phyloP scores from a whole-genome alignment of 2,113 vertebrate species.

The Anarrhichthys ocellatus region DNA sequence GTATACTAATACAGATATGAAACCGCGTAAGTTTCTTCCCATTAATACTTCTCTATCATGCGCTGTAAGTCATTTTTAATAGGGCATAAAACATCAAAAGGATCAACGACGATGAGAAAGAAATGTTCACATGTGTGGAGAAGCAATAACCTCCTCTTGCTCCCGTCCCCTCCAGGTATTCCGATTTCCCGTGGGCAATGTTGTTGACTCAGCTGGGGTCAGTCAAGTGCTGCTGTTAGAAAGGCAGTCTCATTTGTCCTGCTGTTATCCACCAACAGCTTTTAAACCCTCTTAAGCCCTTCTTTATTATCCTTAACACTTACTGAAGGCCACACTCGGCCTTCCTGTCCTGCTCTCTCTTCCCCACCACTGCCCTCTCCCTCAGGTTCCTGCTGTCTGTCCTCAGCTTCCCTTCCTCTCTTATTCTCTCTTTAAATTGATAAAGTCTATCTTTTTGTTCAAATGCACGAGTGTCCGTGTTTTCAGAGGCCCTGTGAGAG shows the following conservation, averaged over 20 bases:
- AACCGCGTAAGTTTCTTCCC: constrained; percentile 4
- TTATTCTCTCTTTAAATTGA: constrained; percentile 31
- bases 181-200: constrained; percentile 61
- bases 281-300: constrained; percentile 71
- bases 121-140: constrained; percentile 49
- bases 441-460: constrained; percentile 43
- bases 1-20: constrained; percentile 37
- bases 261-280: constrained; percentile 74
- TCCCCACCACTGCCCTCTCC: constrained; percentile 13
- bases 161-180: constrained; percentile 57
- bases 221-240: constrained; percentile 71
- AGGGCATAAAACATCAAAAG: constrained; percentile 33
- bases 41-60: constrained; percentile 15
- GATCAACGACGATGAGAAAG: constrained; percentile 42
- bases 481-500: constrained; percentile 68
- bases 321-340: constrained; percentile 64
- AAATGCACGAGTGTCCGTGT: constrained; percentile 48
- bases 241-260: constrained; percentile 76
- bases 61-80: constrained; percentile 36
- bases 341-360: constrained; percentile 59
- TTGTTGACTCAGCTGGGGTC: constrained; percentile 84
- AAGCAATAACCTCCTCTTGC: constrained; percentile 40
- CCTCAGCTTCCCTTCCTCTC: constrained; percentile 26
- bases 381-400: constrained; percentile 32
- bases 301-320: constrained; percentile 83